Base-by-base conservation (phyloP, 2,888 invertebrate genomes). In the Micropterix aruncella region DNA sequence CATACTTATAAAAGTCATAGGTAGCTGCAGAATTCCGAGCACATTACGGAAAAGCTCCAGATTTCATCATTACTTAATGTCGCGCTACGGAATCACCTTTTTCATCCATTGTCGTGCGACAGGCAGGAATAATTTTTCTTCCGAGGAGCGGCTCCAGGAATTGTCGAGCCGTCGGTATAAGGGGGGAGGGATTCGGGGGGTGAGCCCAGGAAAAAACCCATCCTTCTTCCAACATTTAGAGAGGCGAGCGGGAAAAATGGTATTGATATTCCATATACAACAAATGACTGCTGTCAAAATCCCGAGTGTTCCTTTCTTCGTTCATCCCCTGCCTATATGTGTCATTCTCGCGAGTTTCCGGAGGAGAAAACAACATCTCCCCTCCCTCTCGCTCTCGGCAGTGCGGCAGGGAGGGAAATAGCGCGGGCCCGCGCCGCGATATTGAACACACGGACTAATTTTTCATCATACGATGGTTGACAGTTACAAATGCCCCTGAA, bases 181-280 rank as follows among this genome's bases (percentile, higher is more conserved):
- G n/a, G n/a, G n/a, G n/a, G n/a, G n/a, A n/a, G n/a, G n/a, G n/a
- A n/a, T n/a, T n/a, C n/a, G n/a, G n/a, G n/a, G n/a, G n/a, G 27
- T 27, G 27, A 5, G 27, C 7, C 27, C 7, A 27, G 27, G 27
- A 27, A 27, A 27, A 27, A 27, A 27, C 12, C 27, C 12, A 27
- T 27, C 27, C 27, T 27, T 27, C 27, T 12, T 27, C 27, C 7
- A 27, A 27, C 27, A 27, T 27, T 27, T 27, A 27, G 27, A 27
- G 27, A 5, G 27, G 27, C 27, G 27, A 12, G 27, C 12, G 12
- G 27, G 27, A 63, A 68, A 51, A 68, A 70, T 70, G 69, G 69
- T 70, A 70, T 70, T 70, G 70, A 70, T 71, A 70, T 71, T 70
- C 70, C 70, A 71, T 70, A 70, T 66, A 70, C 70, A 69, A 70